Base-by-base conservation (phyloP, 2,888 invertebrate genomes). In the Amphipoea oculea region DNA sequence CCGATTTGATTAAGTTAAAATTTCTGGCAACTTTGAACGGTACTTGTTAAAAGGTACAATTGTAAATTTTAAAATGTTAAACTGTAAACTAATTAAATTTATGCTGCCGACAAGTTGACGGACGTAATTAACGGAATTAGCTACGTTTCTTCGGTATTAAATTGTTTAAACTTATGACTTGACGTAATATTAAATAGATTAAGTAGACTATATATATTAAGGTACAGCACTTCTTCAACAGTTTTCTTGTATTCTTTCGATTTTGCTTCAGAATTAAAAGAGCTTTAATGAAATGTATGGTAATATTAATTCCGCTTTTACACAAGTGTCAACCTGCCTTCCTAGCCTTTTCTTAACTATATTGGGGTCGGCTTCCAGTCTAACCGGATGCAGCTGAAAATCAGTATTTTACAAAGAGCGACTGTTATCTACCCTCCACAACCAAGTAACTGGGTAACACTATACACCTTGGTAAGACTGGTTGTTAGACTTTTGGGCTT, bases 1-100 rank as follows among this genome's bases (percentile, higher is more conserved):
- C 87, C 92, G 94, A 95, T 94, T 93, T 93, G 93, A 96, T 97
- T 96, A 95, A 94, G 93, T 94, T 92, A 92, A n/a, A 94, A 94
- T 85, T 95, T 93, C 92, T 92, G 91, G 90, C 91, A 96, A 96
- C 95, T 96, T 95, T 94, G 93, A 94, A 93, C 94, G 90, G 93
- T 91, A 92, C 92, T 93, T 92, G 92, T 92, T 93, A 92, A 91
- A 91, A 92, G 92, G 92, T 91, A 90, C 91, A 93, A 92, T 91
- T 91, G 91, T 89, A 89, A 91, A 91, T 92, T 93, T 91, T 90
- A 90, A 92, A 90, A 80, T 87, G 79, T 84, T 82, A 84, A 88
- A 87, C 80, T 82, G 84, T 73, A 60, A 81, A 68, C 76, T 78
- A 89, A 88, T 88, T 89, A 90, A 78, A 89, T 89, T 88, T 86